These are phyloP conservation scores for Mesocricetus auratus DNA, from an alignment of 2,113 vertebrate genomes.

Conservation along the genomic window DNA sequence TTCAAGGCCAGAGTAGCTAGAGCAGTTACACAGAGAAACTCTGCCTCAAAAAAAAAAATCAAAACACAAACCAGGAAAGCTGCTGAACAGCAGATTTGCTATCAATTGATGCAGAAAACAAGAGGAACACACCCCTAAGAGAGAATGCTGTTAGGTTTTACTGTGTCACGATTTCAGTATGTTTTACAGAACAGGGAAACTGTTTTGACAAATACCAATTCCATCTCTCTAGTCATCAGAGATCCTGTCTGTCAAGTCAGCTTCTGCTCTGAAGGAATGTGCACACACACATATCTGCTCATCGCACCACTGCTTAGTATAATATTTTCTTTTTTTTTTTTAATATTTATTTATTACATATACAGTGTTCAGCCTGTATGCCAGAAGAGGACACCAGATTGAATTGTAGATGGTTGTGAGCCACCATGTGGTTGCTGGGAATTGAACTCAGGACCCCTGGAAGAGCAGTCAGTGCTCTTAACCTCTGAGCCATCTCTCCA, in stretches of 20 bases:
- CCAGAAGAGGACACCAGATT: too few relatives aligned
- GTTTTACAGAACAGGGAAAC: background rate
- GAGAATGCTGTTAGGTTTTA: background rate
- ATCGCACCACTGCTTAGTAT: accelerated
- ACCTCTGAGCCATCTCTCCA: too few relatives aligned
- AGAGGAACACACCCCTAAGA: background rate
- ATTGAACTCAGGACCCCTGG: too few relatives aligned
- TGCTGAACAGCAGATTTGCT: background rate
- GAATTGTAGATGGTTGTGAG: too few relatives aligned
- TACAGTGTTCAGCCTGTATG: too few relatives aligned
- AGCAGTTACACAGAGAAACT: too few relatives aligned
- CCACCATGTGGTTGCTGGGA: too few relatives aligned
- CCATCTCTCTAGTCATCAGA: background rate
- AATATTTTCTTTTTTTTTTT: background rate
- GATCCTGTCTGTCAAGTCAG: background rate
- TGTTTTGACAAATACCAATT: background rate
- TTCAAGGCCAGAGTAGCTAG: too few relatives aligned
- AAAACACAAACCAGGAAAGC: background rate
- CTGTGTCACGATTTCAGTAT: background rate
- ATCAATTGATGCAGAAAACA: background rate
- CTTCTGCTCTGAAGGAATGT: accelerated
- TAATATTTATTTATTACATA: too few relatives aligned
- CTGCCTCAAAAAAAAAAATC: too few relatives aligned
- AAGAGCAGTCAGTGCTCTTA: too few relatives aligned
- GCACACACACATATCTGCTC: accelerated